Evolutionary conservation across 2,888 invertebrate species (phyloP), one percentile per base, ranked within the genome.

Genomic region (Tetragonula carbonaria): DNA sequence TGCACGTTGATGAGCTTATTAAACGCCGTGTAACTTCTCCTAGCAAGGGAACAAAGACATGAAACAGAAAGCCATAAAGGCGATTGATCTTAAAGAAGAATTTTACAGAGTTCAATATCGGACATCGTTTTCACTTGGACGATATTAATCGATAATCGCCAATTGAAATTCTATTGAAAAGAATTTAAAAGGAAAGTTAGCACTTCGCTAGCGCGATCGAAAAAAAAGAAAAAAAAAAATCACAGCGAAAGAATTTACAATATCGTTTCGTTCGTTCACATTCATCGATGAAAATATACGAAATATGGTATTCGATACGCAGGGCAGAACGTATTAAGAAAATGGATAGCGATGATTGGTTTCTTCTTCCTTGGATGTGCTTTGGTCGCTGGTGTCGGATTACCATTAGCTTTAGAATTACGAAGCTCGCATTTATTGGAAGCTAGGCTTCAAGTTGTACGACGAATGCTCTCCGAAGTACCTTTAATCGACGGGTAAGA

Each of bases 371-470:
- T 94, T 11, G 94, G 92, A 28, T 94, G 94, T 86, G 94, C 94
- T 68, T 91, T 95, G 85, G 91, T 95, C 33, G 93, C 94, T 28
- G 95, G 95, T 14, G 93, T 95, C 38, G 95, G 95, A 75, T 89
- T 96, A 74, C 96, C 96, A 3, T 89, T 96, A 78, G 96, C 95
- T 2, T 91, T 96, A 33, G 96, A 96, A 87, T 90, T 96, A 66
- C 94, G 96, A 28, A 95, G 96, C 65, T 96, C 96, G 0, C 96
- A 96, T 51, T 92, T 96, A 71, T 90, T 96, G 70, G 96, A 96
- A 91, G 96, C 96, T 0, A 94, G 96, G 18, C 92, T 96, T 65
- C 94, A 95, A 66, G 96, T 96, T 68, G 96, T 96, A 28, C 93
- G 95, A 50, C 95, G 96, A 53, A 94, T 96, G 85, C 91, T 96